A percentile compares a stretch with the other conserved stretches of the same genome.
Conservation (phyloP, 2,888 invertebrate genomes). For the Diachrysia chrysitis region DNA sequence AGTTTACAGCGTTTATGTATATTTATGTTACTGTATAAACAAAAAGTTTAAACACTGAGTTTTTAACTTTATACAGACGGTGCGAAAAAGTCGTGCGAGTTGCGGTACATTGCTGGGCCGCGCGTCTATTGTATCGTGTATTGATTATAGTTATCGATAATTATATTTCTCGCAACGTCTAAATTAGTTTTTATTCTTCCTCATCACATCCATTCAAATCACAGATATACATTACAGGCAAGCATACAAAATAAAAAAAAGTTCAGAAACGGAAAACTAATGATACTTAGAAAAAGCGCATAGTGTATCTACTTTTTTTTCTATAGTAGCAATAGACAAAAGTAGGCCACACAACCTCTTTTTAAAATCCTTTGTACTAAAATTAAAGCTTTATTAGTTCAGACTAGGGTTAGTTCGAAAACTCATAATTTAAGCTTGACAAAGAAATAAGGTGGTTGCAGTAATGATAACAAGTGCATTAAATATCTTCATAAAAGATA, state of each 20-base stretch:
- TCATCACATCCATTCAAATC: neutral
- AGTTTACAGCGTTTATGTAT: too few relatives aligned
- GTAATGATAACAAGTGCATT: constrained; percentile 9
- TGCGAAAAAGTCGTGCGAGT: too few relatives aligned
- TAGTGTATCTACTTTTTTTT: constrained; percentile 39
- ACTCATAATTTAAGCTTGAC: neutral
- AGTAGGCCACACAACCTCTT: constrained; percentile 37
- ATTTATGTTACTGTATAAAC: too few relatives aligned
- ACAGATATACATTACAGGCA: neutral
- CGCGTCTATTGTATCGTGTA: too few relatives aligned
- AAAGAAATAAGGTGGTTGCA: constrained; percentile 21
- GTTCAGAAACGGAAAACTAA: too few relatives aligned
- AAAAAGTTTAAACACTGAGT: neutral
- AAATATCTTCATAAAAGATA: constrained; percentile 17
- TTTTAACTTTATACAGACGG: neutral
- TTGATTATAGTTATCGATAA: too few relatives aligned
- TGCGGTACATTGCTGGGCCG: too few relatives aligned
- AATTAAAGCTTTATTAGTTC: constrained; percentile 47
- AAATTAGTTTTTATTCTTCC: neutral
- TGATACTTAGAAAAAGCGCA: constrained; percentile 4
- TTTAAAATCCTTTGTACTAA: constrained; percentile 27
- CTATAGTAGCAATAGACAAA: constrained; percentile 46
- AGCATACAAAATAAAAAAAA: neutral
- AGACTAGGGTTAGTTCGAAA: constrained; percentile 8
- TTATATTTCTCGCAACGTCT: too few relatives aligned